Conservation (phyloP, 1,140 invertebrate genomes). For the Calephelis virginiensis region DNA sequence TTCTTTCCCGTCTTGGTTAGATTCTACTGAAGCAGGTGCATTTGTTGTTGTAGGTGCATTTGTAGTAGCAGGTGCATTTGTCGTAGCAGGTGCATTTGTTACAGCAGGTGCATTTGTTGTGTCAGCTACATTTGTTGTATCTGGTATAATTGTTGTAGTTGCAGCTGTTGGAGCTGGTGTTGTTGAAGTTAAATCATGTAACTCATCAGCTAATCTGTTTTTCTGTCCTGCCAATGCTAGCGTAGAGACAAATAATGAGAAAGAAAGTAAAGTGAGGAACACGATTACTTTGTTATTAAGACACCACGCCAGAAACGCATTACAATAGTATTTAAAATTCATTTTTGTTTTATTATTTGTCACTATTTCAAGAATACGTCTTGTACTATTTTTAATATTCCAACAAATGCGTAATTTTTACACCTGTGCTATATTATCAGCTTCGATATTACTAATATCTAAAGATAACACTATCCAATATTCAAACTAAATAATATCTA, state of each 20-base stretch:
- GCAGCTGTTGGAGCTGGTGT: constrained; percentile 19
- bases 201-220: constrained; percentile 39
- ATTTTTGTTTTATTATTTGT: constrained; percentile 33
- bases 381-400: not conserved
- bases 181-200: constrained; percentile 38
- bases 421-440: too few relatives aligned
- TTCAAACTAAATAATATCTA: too few relatives aligned
- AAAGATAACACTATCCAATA: too few relatives aligned
- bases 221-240: constrained; percentile 53
- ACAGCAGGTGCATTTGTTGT: too few relatives aligned
- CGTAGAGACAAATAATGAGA: constrained; percentile 61
- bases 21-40: too few relatives aligned
- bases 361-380: not conserved
- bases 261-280: constrained; percentile 54
- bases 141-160: not conserved
- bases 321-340: constrained; percentile 54
- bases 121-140: too few relatives aligned
- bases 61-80: too few relatives aligned
- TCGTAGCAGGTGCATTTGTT: too few relatives aligned
- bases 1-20: too few relatives aligned
- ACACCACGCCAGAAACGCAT: constrained; percentile 51
- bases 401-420: not conserved
- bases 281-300: constrained; percentile 67
- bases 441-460: too few relatives aligned
- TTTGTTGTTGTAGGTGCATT: too few relatives aligned